Evolutionary conservation across 2,888 invertebrate species (phyloP).

Genomic region (Aphodius granarius): DNA sequence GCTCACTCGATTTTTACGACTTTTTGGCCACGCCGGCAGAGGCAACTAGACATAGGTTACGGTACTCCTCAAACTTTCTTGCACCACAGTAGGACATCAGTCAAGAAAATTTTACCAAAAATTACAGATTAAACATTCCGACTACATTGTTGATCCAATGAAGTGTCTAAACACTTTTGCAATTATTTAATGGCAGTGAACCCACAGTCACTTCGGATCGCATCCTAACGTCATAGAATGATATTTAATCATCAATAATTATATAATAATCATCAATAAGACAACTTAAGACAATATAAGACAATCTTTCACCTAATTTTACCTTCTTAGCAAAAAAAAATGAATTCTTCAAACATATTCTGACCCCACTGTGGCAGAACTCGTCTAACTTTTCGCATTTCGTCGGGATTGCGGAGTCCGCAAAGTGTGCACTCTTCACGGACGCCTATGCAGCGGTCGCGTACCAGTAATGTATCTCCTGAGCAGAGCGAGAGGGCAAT

Average conservation of each 20-base stretch:
- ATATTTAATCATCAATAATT: no score
- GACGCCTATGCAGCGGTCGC: background rate
- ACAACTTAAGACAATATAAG: no score
- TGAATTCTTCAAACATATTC: background rate
- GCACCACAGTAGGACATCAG: background rate
- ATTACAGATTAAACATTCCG: background rate
- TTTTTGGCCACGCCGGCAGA: background rate
- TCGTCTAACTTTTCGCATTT: background rate
- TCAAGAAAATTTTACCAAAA: background rate
- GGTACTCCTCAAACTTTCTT: background rate
- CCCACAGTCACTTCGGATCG: no score
- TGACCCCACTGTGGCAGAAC: background rate
- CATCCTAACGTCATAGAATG: no score
- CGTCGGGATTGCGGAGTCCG: background rate
- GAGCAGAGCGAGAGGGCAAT: background rate
- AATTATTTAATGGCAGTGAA: no score
- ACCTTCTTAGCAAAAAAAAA: background rate
- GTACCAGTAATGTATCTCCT: background rate
- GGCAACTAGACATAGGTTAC: background rate
- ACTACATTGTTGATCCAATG: no score
- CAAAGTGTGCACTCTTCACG: background rate
- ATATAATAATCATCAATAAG: no score
- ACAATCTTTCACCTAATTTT: no score
- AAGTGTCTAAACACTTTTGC: background rate
- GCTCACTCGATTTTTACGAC: background rate